phyloP scores from a whole-genome alignment of 2,888 invertebrate species.

The Catocala nupta region DNA sequence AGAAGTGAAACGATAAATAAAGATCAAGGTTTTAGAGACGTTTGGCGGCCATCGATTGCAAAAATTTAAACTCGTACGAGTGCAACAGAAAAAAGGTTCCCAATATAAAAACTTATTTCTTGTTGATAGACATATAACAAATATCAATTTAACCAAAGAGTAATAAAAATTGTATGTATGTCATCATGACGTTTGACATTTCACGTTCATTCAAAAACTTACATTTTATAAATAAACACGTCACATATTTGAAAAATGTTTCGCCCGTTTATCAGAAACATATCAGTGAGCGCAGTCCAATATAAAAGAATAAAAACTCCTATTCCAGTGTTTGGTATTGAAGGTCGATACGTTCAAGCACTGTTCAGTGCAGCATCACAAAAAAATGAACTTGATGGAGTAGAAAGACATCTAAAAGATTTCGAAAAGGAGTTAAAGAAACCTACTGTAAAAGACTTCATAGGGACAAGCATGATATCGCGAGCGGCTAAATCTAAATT shows the following conservation, averaged over 20 bases:
- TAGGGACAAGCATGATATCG: slow-evolving; percentile 71
- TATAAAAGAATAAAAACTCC: slow-evolving; percentile 54
- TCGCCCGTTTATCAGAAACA: slow-evolving; percentile 57
- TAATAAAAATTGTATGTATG: too few species aligned
- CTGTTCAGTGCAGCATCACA: slow-evolving; percentile 72
- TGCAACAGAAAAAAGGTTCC: too few species aligned
- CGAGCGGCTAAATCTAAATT: slow-evolving; percentile 66
- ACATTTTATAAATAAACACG: neutral
- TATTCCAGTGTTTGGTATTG: slow-evolving; percentile 71
- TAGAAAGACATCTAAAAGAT: slow-evolving; percentile 62
- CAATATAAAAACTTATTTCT: too few species aligned
- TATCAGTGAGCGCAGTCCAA: slow-evolving; percentile 23
- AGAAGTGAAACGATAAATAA: too few species aligned
- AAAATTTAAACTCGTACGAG: too few species aligned
- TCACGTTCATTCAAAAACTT: too few species aligned
- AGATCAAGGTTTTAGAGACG: too few species aligned
- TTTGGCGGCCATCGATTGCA: too few species aligned
- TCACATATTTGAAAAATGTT: slow-evolving; percentile 49
- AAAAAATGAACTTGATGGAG: slow-evolving; percentile 66
- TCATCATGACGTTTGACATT: too few species aligned
- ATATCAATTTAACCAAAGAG: too few species aligned
- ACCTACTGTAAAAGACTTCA: slow-evolving; percentile 70
- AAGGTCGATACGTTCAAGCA: slow-evolving; percentile 76
- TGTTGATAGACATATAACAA: too few species aligned
- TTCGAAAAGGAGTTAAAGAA: slow-evolving; percentile 64